Conservation (phyloP, 2,113 vertebrate genomes). For the Lucifuga dentata region DNA sequence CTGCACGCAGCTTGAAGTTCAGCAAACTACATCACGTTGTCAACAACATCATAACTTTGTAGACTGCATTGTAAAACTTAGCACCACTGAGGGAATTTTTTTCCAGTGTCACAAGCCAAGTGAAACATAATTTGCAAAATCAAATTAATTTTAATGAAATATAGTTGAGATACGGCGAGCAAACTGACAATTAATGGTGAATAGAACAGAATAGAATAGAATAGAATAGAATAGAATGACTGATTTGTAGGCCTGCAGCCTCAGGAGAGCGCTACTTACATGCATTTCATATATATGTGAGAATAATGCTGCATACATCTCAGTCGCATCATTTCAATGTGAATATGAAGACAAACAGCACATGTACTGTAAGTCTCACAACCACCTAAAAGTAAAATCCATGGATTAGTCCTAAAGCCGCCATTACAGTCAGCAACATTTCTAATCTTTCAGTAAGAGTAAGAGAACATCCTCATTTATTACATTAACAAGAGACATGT, state of each 20-base stretch:
- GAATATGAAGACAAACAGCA: background rate
- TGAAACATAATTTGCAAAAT: constrained; percentile 5
- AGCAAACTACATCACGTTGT: constrained; percentile 34
- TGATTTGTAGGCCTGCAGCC: background rate
- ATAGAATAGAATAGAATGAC: background rate
- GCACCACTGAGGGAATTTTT: constrained; percentile 5
- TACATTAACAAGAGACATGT: too few species aligned
- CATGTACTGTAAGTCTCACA: background rate
- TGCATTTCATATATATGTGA: background rate
- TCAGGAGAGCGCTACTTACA: background rate
- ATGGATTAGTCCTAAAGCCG: background rate
- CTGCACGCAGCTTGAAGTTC: constrained; percentile 34
- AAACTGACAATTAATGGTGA: background rate
- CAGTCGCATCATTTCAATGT: background rate
- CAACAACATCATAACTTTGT: background rate
- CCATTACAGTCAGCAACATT: background rate
- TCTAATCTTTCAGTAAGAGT: constrained; percentile 1
- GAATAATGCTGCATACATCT: background rate
- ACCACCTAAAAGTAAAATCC: background rate
- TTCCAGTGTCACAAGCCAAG: constrained; percentile 16
- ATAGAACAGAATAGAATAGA: background rate
- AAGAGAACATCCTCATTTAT: background rate
- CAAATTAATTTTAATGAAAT: background rate
- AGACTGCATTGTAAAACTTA: constrained; percentile 12
- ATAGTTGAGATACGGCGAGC: background rate